phyloP scores from a whole-genome alignment of 2,888 invertebrate species.

The Pyralis farinalis region DNA sequence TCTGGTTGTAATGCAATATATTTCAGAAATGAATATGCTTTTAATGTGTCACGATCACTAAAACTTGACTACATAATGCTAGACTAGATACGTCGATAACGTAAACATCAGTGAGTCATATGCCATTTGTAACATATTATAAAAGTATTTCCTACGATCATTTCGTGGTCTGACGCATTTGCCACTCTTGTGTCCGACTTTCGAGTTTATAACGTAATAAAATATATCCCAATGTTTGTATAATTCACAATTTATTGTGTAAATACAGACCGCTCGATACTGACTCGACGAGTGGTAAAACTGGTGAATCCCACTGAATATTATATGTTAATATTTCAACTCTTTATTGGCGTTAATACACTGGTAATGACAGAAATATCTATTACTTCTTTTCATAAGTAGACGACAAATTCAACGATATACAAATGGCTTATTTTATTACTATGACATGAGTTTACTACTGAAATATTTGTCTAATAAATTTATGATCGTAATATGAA shows the following conservation, averaged over 20 bases:
- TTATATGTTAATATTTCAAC: conserved; percentile 7
- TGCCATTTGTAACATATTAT: conserved; percentile 26
- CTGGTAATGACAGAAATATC: too few species aligned
- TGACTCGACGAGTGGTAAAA: background rate
- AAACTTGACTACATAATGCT: too few species aligned
- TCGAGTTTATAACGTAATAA: conserved; percentile 64
- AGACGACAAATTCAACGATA: too few species aligned
- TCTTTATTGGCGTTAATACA: background rate
- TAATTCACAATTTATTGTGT: conserved; percentile 69
- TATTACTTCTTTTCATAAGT: too few species aligned
- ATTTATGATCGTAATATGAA: too few species aligned
- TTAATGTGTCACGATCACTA: too few species aligned
- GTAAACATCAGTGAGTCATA: conserved; percentile 8
- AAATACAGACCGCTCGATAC: conserved; percentile 39
- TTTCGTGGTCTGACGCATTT: conserved; percentile 25
- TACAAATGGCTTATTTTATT: too few species aligned
- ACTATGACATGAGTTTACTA: too few species aligned
- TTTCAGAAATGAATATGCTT: too few species aligned
- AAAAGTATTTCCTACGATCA: conserved; percentile 24
- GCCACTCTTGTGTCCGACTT: conserved; percentile 45
- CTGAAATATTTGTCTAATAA: too few species aligned
- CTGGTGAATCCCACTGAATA: background rate
- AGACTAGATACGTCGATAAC: too few species aligned
- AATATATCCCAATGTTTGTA: conserved; percentile 69
- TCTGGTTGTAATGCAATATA: too few species aligned